Evolutionary conservation across 2,888 invertebrate species (phyloP).

Genomic region (Aradus depressus): DNA sequence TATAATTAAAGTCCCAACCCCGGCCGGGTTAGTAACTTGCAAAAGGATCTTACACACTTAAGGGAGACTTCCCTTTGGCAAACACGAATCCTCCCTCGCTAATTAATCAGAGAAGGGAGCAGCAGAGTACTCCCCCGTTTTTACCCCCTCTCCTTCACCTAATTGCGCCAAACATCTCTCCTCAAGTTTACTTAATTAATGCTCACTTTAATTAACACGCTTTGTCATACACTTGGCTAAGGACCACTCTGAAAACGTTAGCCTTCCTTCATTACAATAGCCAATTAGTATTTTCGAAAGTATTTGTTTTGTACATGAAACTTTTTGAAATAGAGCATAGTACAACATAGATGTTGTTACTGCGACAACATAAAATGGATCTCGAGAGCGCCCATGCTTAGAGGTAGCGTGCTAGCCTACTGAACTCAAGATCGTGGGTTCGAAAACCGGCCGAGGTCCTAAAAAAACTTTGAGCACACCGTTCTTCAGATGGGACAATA

Average conservation of each 20-base stretch:
- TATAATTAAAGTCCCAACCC: constrained; percentile 12
- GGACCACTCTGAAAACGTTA: constrained; percentile 8
- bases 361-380: no score
- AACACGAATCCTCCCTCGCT: constrained; percentile 10
- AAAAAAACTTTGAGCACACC: no score
- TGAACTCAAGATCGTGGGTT: no score
- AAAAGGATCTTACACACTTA: constrained; percentile 16
- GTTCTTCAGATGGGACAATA: no score
- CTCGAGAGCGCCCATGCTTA: no score
- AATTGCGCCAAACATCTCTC: constrained; percentile 26
- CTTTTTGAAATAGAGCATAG: no score
- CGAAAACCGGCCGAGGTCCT: no score
- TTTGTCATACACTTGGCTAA: constrained; percentile 24
- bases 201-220: constrained; percentile 27
- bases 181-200: constrained; percentile 27
- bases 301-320: no score
- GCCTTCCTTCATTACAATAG: no score
- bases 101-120: constrained; percentile 11
- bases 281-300: no score
- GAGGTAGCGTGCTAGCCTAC: no score
- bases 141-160: constrained; percentile 6
- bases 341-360: no score
- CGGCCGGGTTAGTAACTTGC: constrained; percentile 3
- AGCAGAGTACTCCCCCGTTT: constrained; percentile 1
- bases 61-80: background rate